A percentile compares a stretch with the other conserved stretches of the same genome.
phyloP scores from a whole-genome alignment of 2,888 invertebrate genomes.

The Pogonocherus hispidulus region DNA sequence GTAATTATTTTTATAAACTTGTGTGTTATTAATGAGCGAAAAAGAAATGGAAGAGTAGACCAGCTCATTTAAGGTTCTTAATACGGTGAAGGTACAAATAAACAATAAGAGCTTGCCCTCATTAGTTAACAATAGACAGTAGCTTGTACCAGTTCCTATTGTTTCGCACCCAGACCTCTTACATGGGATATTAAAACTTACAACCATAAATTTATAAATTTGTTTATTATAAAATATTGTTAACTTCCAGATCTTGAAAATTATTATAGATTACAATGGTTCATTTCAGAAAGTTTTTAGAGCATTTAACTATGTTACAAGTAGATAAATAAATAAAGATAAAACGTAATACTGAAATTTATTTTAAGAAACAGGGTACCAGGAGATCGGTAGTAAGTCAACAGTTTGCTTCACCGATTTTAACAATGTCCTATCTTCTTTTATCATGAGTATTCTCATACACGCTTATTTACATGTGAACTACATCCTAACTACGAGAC shows the following conservation, averaged over 20 bases:
- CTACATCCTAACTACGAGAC: conserved; percentile 65
- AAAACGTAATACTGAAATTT: conserved; percentile 37
- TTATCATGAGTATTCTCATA: conserved; percentile 46
- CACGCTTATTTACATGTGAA: conserved; percentile 61
- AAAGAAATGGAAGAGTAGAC: background rate
- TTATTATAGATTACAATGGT: conserved; percentile 41
- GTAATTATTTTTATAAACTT: background rate
- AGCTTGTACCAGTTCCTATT: conserved; percentile 20
- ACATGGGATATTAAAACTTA: conserved; percentile 28
- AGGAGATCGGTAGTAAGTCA: conserved; percentile 17
- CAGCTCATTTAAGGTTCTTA: conserved; percentile 4
- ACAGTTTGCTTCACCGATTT: background rate
- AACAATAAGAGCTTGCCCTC: conserved; percentile 39
- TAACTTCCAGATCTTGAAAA: conserved; percentile 40
- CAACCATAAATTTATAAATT: conserved; percentile 39
- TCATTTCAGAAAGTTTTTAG: conserved; percentile 31
- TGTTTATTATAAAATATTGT: conserved; percentile 44
- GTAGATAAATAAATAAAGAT: conserved; percentile 33
- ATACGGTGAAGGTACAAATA: background rate
- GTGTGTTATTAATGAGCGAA: background rate
- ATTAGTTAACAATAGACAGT: conserved; percentile 33
- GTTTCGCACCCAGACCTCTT: background rate
- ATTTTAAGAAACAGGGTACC: conserved; percentile 20
- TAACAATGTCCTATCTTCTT: conserved; percentile 23
- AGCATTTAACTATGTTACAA: conserved; percentile 31